Percentiles rank a stretch among this genome's conserved stretches.
Evolutionary conservation across 2,797 vertebrate species (phyloP).

Genomic region (Setipinna tenuifilis): DNA sequence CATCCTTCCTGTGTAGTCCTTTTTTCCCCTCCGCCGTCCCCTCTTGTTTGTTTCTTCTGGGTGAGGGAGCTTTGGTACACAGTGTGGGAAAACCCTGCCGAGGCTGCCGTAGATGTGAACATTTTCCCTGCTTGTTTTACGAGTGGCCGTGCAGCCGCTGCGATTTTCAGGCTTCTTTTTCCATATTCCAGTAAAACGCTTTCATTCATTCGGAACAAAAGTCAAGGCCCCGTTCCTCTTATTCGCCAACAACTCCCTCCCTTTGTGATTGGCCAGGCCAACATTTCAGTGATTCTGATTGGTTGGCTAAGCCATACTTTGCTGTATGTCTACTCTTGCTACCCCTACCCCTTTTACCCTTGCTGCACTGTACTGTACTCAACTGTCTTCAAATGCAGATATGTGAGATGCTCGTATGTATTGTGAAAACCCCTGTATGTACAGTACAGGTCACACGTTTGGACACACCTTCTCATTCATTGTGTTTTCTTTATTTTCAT

Average conservation of each 20-base stretch:
- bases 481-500: no score
- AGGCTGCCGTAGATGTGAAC: slow-evolving; percentile 45
- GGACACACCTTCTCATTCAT: no score
- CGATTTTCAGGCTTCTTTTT: slow-evolving; percentile 53
- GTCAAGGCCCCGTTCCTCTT: slow-evolving; percentile 58
- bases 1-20: slow-evolving; percentile 11
- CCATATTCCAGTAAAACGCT: slow-evolving; percentile 61
- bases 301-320: background rate
- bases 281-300: background rate
- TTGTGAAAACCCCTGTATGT: background rate
- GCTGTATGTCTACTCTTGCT: background rate
- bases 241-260: slow-evolving; percentile 21
- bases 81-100: slow-evolving; percentile 31
- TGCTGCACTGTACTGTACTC: background rate
- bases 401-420: background rate
- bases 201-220: slow-evolving; percentile 55
- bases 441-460: no score
- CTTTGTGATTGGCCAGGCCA: background rate
- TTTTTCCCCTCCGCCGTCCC: background rate
- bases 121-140: slow-evolving; percentile 43
- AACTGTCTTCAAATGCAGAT: background rate
- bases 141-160: slow-evolving; percentile 50
- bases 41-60: slow-evolving; percentile 7
- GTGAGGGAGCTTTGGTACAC: background rate
- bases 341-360: no score